These are phyloP conservation scores for Laticauda colubrina DNA, from an alignment of 2,113 vertebrate genomes.

Conservation along the genomic window DNA sequence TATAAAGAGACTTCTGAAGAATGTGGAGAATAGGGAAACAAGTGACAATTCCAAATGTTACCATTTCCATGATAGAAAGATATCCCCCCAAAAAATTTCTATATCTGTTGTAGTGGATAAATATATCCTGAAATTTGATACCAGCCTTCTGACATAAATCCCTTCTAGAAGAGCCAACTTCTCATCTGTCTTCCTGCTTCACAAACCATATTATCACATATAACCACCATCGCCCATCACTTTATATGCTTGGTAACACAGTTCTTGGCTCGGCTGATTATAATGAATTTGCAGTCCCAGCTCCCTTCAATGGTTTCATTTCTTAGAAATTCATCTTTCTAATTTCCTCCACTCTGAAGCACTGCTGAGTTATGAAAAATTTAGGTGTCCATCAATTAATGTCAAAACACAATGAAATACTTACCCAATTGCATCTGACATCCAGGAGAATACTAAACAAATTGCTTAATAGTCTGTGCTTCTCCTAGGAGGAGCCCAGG, in stretches of 20 bases:
- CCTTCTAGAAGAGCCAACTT: background rate
- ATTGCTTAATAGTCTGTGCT: constrained; percentile 50
- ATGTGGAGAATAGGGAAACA: background rate
- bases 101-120: background rate
- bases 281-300: constrained; percentile 58
- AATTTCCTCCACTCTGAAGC: constrained; percentile 60
- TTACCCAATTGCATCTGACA: constrained; percentile 52
- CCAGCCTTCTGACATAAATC: background rate
- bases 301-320: constrained; percentile 59
- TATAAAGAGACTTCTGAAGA: background rate
- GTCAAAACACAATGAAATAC: constrained; percentile 51
- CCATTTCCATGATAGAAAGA: background rate
- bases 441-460: constrained; percentile 55
- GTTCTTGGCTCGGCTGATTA: constrained; percentile 28
- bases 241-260: constrained; percentile 36
- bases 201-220: background rate
- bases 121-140: background rate
- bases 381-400: constrained; percentile 63
- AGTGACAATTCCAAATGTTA: background rate
- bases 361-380: constrained; percentile 57
- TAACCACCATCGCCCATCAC: background rate
- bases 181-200: background rate
- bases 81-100: background rate
- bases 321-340: constrained; percentile 62
- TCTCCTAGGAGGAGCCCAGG: constrained; percentile 15